These are phyloP conservation scores for Cuniculus paca DNA, from an alignment of 2,797 vertebrate genomes.

Conservation along the genomic window DNA sequence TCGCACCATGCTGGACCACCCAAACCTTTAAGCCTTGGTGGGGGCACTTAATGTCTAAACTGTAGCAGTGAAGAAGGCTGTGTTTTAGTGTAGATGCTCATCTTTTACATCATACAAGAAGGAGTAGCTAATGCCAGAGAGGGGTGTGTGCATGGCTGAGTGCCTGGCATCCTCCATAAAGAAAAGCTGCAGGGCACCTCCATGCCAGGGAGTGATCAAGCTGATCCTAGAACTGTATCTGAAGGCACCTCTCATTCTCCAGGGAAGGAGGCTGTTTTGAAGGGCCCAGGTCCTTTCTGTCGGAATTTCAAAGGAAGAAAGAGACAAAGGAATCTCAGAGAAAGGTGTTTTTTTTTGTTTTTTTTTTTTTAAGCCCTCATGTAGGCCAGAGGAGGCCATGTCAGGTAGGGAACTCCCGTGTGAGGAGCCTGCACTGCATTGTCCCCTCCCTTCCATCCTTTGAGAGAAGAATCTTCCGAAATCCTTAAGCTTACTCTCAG, in stretches of 20 bases:
- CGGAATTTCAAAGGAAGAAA: background rate
- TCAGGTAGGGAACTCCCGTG: background rate
- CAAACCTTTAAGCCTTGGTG: background rate
- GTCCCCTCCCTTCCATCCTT: background rate
- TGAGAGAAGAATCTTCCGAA: background rate
- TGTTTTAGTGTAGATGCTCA: background rate
- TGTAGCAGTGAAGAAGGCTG: background rate
- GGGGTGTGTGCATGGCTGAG: background rate
- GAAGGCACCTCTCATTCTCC: background rate
- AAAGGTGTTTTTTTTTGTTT: background rate
- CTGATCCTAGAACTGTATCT: background rate
- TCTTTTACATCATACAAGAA: background rate
- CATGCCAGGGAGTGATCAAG: accelerated
- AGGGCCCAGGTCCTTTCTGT: background rate
- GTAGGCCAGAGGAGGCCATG: background rate
- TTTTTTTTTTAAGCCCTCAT: accelerated
- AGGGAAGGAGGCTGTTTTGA: background rate
- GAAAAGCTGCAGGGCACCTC: background rate
- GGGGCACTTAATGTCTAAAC: too few relatives aligned
- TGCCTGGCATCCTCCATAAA: background rate
- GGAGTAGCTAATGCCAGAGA: constrained; percentile 56
- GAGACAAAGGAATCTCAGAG: background rate
- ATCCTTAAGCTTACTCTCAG: background rate
- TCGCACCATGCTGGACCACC: background rate
- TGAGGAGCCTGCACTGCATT: background rate